A percentile compares a stretch with the other conserved stretches of the same genome.
Conservation (phyloP, 1,140 invertebrate genomes). For the Drosophila setifemur region DNA sequence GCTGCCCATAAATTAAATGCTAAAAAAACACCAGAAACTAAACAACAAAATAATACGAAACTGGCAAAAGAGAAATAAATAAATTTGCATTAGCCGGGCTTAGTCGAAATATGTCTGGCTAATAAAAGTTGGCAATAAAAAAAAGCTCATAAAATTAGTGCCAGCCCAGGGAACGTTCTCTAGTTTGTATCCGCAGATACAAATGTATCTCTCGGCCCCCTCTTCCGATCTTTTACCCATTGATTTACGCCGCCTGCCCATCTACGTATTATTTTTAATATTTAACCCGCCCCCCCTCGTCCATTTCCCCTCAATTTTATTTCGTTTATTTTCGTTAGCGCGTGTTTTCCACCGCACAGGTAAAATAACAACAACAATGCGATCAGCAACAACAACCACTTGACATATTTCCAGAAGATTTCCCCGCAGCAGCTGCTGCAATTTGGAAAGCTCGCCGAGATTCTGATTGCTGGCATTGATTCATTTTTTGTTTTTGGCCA, state of each 20-base stretch:
- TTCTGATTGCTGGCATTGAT: slow-evolving; percentile 20
- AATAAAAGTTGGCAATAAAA: slow-evolving; percentile 78
- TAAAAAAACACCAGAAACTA: slow-evolving; percentile 38
- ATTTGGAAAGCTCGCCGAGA: slow-evolving; percentile 4
- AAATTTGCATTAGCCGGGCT: slow-evolving; percentile 77
- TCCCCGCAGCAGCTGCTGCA: slow-evolving; percentile 2
- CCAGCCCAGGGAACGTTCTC: slow-evolving; percentile 22
- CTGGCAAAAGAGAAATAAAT: slow-evolving; percentile 59
- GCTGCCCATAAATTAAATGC: slow-evolving; percentile 60
- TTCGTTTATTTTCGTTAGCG: slow-evolving; percentile 32
- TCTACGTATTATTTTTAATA: slow-evolving; percentile 66
- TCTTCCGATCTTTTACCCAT: slow-evolving; percentile 59
- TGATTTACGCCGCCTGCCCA: slow-evolving; percentile 54
- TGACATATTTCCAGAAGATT: slow-evolving; percentile 43
- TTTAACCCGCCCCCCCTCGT: slow-evolving; percentile 5
- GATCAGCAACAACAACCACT: slow-evolving; percentile 34
- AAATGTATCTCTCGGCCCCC: slow-evolving; percentile 57
- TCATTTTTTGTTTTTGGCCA: slow-evolving; percentile 49
- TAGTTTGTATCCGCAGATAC: slow-evolving; percentile 30
- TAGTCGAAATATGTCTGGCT: slow-evolving; percentile 75
- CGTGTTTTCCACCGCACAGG: slow-evolving; percentile 61
- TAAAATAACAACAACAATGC: slow-evolving; percentile 46
- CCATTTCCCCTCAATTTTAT: neutral
- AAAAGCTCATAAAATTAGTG: slow-evolving; percentile 76
- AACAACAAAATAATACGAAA: slow-evolving; percentile 3